Evolutionary conservation across 2,113 vertebrate genomes (phyloP).

Genomic region (Taurulus bubalis): DNA sequence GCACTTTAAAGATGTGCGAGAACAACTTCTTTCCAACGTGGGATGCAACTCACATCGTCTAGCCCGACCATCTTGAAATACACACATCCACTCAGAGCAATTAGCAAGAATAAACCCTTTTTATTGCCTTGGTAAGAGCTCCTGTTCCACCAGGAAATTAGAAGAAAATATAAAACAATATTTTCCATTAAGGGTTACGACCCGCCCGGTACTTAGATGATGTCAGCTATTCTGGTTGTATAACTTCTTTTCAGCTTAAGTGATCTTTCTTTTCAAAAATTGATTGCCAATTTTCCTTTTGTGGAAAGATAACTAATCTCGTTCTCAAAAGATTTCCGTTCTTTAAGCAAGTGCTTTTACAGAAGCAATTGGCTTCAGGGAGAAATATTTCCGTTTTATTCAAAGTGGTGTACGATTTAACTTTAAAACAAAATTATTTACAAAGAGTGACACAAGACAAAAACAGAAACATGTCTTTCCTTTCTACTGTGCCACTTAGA

Average conservation of each 20-base stretch:
- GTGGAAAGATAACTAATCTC: neutral
- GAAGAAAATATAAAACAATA: conserved; percentile 53
- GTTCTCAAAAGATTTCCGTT: neutral
- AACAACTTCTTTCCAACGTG: conserved; percentile 83
- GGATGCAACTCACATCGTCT: conserved; percentile 86
- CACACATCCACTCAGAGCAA: conserved; percentile 79
- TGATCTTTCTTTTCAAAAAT: conserved; percentile 21
- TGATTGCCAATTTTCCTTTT: conserved; percentile 7
- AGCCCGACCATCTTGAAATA: conserved; percentile 79
- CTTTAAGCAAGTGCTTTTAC: conserved; percentile 8
- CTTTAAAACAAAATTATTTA: conserved; percentile 1
- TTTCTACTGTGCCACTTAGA: conserved; percentile 10
- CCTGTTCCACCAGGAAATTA: conserved; percentile 61
- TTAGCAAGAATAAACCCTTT: conserved; percentile 83
- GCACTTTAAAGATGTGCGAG: conserved; percentile 79
- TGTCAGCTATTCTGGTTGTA: conserved; percentile 42
- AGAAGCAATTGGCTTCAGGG: neutral
- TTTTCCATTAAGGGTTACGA: conserved; percentile 59
- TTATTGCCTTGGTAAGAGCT: conserved; percentile 80
- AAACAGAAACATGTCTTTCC: neutral
- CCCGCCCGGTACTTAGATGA: conserved; percentile 36
- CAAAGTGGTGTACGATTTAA: neutral
- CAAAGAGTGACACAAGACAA: conserved; percentile 15
- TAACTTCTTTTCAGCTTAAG: conserved; percentile 27
- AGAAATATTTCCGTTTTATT: conserved; percentile 22